Percentiles rank a stretch among this genome's conserved stretches.
Conservation (phyloP, 2,888 invertebrate genomes). For the Melikaiella ostensackeni region DNA sequence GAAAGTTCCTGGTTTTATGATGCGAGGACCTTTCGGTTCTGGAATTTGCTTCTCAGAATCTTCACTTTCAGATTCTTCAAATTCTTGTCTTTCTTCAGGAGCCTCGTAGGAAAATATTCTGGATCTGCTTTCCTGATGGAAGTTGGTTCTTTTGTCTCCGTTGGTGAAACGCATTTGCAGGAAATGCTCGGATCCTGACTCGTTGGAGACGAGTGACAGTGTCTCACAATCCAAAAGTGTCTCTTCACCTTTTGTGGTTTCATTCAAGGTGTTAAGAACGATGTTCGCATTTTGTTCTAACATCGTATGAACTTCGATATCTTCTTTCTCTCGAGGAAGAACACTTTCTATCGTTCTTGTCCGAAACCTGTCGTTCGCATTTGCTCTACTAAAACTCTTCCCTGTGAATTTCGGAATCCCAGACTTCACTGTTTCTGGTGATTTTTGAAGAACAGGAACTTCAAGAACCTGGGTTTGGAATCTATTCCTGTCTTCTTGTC, state of each 20-base stretch:
- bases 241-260: constrained; percentile 78
- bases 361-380: constrained; percentile 84
- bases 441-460: constrained; percentile 55
- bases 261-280: constrained; percentile 79
- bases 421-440: constrained; percentile 75
- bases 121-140: constrained; percentile 20
- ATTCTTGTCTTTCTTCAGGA: constrained; percentile 7
- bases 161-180: constrained; percentile 68
- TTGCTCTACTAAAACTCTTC: constrained; percentile 59
- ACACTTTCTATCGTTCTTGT: constrained; percentile 81
- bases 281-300: constrained; percentile 80
- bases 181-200: constrained; percentile 83
- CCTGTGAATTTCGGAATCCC: constrained; percentile 64
- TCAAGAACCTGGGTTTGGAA: constrained; percentile 84
- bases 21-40: constrained; percentile 75
- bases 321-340: not conserved
- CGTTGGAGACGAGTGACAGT: constrained; percentile 85
- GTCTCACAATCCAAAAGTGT: constrained; percentile 81
- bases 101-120: constrained; percentile 32
- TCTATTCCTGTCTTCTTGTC: constrained; percentile 83
- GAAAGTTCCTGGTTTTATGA: constrained; percentile 77
- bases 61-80: constrained; percentile 60
- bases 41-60: constrained; percentile 58
- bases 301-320: constrained; percentile 76
- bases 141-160: constrained; percentile 42